phyloP scores from a whole-genome alignment of 2,113 vertebrate genomes.

The Tragelaphus imberbis region DNA sequence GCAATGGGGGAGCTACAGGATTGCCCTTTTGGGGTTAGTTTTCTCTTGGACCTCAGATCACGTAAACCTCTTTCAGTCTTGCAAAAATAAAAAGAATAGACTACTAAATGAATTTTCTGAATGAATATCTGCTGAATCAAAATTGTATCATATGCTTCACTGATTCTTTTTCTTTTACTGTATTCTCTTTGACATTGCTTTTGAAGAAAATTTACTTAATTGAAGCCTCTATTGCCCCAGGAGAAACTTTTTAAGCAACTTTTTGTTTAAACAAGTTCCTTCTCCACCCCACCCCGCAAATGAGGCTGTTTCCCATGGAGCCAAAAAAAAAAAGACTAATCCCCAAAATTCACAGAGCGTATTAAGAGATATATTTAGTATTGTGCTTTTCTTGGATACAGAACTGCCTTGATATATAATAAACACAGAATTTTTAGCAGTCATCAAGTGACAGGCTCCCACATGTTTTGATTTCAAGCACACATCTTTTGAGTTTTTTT shows the following conservation, averaged over 20 bases:
- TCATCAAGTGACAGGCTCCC: neutral
- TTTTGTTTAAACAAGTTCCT: neutral
- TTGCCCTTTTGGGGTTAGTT: neutral
- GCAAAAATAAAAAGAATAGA: neutral
- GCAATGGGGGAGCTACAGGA: neutral
- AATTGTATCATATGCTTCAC: conserved; percentile 22
- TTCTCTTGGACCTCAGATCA: conserved; percentile 19
- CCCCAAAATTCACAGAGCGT: conserved; percentile 39
- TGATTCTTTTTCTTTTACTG: conserved; percentile 39
- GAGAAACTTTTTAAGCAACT: neutral
- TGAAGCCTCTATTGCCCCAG: neutral
- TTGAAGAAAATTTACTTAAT: conserved; percentile 35
- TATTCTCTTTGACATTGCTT: conserved; percentile 51
- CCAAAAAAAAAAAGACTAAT: neutral
- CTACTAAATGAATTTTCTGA: conserved; percentile 28
- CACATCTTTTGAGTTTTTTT: conserved; percentile 36
- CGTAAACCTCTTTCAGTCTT: conserved; percentile 1
- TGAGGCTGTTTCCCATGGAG: conserved; percentile 29
- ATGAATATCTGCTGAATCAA: neutral
- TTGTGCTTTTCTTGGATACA: conserved; percentile 57
- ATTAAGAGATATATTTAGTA: conserved; percentile 40
- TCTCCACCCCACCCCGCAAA: neutral
- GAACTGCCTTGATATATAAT: conserved; percentile 25
- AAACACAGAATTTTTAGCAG: conserved; percentile 43
- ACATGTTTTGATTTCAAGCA: conserved; percentile 42